Conservation (phyloP, 2,888 invertebrate genomes). For the Diadegma fenestrale region DNA sequence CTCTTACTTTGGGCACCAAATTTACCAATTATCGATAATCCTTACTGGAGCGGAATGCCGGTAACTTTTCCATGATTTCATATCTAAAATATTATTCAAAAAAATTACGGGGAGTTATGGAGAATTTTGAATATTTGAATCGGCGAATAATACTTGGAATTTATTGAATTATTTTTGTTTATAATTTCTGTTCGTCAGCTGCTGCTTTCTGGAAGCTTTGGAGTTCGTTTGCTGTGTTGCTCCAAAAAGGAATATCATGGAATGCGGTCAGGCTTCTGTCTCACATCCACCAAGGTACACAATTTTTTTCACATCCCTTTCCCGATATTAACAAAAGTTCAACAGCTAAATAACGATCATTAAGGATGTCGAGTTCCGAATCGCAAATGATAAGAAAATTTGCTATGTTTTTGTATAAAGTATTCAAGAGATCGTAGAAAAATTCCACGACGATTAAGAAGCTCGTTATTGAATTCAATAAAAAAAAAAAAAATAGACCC, state of each 20-base stretch:
- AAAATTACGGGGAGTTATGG: not conserved
- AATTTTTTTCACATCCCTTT: not conserved
- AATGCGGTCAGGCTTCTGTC: constrained; percentile 79
- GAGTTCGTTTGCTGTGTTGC: constrained; percentile 80
- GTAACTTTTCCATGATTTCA: constrained; percentile 83
- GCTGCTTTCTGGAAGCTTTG: constrained; percentile 81
- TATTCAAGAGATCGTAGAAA: no score
- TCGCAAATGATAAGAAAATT: no score
- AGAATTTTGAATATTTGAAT: not conserved
- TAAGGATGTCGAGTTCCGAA: no score
- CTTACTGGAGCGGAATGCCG: constrained; percentile 89
- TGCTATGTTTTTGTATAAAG: no score
- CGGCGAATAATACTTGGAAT: not conserved
- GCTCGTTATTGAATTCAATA: no score
- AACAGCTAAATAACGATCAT: not conserved
- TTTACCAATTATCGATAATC: constrained; percentile 87
- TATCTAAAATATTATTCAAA: not conserved
- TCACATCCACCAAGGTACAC: constrained; percentile 78
- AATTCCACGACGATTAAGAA: no score
- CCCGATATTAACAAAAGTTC: not conserved
- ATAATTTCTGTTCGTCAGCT: constrained; percentile 71
- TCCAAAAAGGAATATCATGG: constrained; percentile 80
- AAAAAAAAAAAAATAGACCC: no score
- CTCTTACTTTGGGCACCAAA: constrained; percentile 87
- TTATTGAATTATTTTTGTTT: not conserved